Evolutionary conservation across 2,888 invertebrate genomes (phyloP), one percentile per base, ranked within the genome.

Genomic region (Sphecodes monilicornis): DNA sequence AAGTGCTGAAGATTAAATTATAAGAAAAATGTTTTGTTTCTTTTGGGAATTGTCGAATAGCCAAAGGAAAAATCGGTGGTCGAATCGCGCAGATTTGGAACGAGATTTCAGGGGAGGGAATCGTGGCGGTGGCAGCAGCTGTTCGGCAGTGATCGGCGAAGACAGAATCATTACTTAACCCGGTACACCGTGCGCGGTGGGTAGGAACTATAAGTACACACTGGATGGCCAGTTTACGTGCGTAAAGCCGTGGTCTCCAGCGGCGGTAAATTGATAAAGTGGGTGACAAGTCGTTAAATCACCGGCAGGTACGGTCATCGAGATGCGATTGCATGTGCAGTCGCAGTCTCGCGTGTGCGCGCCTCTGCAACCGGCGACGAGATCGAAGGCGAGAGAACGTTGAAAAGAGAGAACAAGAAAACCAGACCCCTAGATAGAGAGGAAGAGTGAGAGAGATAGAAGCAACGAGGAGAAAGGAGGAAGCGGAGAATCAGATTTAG

Each of bases 231-330:
- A 71, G 81, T 89, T 84, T 70, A 82, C 86, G 88, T 86, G 85
- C 84, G 77, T 88, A 87, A 84, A 85, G 72, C 80, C 78, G 83
- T 69, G 86, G 83, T 85, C 84, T 88, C 86, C 85, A 86, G 78
- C 85, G 86, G 87, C 84, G 91, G 90, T 90, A 90, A 93, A 93
- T 93, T 93, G 93, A 93, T 92, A 92, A 93, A 92, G 92, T 91
- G 88, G 92, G 90, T 93, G 93, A 93, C 93, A 93, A 93, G 92
- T 93, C 92, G 92, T 92, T 93, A 93, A 93, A 93, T 93, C 92
- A 93, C 91, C 86, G 78, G 89, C 88, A 78, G 88, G 88, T 89
- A 90, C 84, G 86, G 85, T 88, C 86, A 89, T 90, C 88, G 90
- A 88, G 90, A 90, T 87, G 90, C 89, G 87, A 88, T 90, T 90